Base-by-base conservation (phyloP, 2,113 vertebrate species). In the Ondatra zibethicus region DNA sequence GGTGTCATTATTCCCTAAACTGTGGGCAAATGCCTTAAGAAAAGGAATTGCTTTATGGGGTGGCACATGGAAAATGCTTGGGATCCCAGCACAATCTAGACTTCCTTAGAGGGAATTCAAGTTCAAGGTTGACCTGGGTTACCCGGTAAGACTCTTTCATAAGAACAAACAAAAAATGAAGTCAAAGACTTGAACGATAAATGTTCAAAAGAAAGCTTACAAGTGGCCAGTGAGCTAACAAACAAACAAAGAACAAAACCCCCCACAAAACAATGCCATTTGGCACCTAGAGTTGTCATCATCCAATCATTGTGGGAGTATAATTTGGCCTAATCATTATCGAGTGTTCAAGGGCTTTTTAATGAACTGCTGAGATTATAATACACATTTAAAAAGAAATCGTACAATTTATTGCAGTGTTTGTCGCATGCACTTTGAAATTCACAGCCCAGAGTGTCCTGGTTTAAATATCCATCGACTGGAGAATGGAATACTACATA, bases 291-390 rank as follows among this genome's bases (percentile, higher is more conserved):
- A 80, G 76, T 52, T 89, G 21, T 96, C 47, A 84, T 87, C 47
- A 16, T 8, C 96, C 47, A 75, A 23, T 86, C 42, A 12, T 7
- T 45, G 23, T 39, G 63, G 27, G 39, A 65, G 4, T 80, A 3
- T 73, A 77, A 89, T 81, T 89, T 84, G 36, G 25, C 55, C 11
- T 96, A 52, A 58, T 13, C 63, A 31, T 6, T 87, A 47, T 36
- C 61, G 29, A 58, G 55, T 95, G 13, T 73, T 90, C 3, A 27
- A 13, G 14, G 61, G 42, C 73, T 94, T 80, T 68, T 50, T 31
- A 65, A 55, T 58, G 33, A 97, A 89, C 47, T 72, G n/a, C 42
- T 66, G 47, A 81, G 90, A 92, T 93, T 80, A 85, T 95, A 92
- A 58, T 50, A 70, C 25, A 61, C 9, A 58, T 36, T n/a, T 39